Percentiles rank a stretch among this genome's conserved stretches.
These are phyloP conservation scores for Agrochola lota DNA, from an alignment of 2,888 invertebrate genomes.

Conservation along the genomic window DNA sequence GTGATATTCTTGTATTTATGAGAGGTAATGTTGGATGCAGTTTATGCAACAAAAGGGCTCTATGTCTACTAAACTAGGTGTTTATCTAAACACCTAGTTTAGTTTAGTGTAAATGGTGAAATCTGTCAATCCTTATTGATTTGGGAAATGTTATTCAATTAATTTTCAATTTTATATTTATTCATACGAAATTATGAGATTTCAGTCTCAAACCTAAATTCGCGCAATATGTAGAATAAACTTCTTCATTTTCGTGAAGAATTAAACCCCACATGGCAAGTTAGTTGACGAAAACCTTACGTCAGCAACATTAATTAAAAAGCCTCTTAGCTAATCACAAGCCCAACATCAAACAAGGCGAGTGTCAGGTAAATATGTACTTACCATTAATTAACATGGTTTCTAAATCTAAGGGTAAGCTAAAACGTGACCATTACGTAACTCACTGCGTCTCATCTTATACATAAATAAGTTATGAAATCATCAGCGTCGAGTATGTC, in stretches of 20 bases:
- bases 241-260: not conserved
- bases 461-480: conserved; percentile 60
- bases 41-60: conserved; percentile 22
- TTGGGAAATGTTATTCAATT: no score
- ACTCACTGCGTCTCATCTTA: conserved; percentile 47
- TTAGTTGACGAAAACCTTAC: not conserved
- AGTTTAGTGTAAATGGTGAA: no score
- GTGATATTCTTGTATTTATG: conserved; percentile 50
- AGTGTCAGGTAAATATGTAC: conserved; percentile 18
- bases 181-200: not conserved
- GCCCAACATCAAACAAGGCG: conserved; percentile 9
- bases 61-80: not conserved
- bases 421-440: conserved; percentile 47
- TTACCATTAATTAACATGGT: conserved; percentile 44
- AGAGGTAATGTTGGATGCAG: conserved; percentile 14
- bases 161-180: no score
- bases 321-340: conserved; percentile 1
- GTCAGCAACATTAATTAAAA: conserved; percentile 3
- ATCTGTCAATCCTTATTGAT: no score
- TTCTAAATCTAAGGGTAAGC: conserved; percentile 44
- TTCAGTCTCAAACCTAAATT: not conserved
- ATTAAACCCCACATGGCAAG: not conserved
- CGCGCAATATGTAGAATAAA: not conserved
- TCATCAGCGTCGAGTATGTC: conserved; percentile 52
- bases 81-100: not conserved